These are phyloP conservation scores for Helicolenus hilgendorfi DNA, from an alignment of 2,797 vertebrate genomes.

Conservation along the genomic window DNA sequence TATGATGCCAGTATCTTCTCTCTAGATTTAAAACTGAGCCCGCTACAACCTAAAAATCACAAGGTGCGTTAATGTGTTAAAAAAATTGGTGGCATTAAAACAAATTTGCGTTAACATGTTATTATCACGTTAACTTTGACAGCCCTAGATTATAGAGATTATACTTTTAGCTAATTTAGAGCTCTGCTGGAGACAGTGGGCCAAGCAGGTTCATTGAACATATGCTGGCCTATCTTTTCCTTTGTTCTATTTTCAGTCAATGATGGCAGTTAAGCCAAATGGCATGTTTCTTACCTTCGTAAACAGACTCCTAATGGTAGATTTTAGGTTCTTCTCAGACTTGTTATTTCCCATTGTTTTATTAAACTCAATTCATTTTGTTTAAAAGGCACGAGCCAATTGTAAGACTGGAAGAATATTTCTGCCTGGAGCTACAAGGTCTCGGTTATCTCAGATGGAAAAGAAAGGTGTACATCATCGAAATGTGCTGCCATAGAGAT, in stretches of 20 bases:
- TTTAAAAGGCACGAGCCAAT: neutral
- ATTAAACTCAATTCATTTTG: neutral
- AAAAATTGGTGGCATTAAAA: too few species aligned
- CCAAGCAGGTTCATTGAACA: neutral
- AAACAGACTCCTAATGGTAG: neutral
- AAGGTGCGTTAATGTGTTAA: too few species aligned
- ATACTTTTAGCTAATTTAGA: neutral
- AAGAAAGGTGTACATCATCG: constrained; percentile 31
- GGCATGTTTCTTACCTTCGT: neutral
- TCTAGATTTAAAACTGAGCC: too few species aligned
- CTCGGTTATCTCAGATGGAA: constrained; percentile 26
- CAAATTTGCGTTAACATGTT: too few species aligned
- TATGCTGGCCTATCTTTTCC: neutral
- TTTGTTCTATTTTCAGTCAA: neutral
- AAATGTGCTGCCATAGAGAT: constrained; percentile 16
- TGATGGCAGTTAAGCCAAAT: neutral
- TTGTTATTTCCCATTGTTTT: neutral
- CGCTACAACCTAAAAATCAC: too few species aligned
- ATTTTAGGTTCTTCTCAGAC: neutral
- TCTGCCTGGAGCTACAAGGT: constrained; percentile 9
- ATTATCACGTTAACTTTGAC: too few species aligned
- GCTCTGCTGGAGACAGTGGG: neutral
- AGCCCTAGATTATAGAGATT: too few species aligned
- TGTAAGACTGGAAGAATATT: neutral
- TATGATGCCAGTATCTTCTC: too few species aligned